phyloP scores from a whole-genome alignment of 2,797 vertebrate species.

The Amphiprion clarkii region DNA sequence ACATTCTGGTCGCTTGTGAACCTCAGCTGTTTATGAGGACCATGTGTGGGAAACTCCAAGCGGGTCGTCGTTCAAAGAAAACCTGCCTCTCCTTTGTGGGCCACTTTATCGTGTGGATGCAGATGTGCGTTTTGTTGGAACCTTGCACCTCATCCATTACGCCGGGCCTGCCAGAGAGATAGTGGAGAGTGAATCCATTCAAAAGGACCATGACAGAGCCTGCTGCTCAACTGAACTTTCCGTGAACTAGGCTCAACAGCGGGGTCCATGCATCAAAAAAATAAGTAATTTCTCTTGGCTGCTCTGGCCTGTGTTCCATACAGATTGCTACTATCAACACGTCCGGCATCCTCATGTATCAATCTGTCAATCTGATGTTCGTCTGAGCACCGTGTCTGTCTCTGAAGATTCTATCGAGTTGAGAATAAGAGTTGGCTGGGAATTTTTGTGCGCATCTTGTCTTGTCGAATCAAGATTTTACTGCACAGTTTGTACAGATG shows the following conservation, averaged over 20 bases:
- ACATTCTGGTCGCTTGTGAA: constrained; percentile 46
- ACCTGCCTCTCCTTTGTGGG: constrained; percentile 83
- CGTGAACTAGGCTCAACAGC: constrained; percentile 85
- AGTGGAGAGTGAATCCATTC: constrained; percentile 85
- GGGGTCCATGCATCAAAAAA: constrained; percentile 80
- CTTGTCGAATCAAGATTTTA: constrained; percentile 66
- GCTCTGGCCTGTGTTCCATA: constrained; percentile 81
- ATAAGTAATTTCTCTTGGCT: constrained; percentile 75
- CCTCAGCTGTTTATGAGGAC: constrained; percentile 76
- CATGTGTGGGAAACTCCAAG: constrained; percentile 79
- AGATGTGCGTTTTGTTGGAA: constrained; percentile 89
- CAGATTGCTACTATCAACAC: constrained; percentile 81
- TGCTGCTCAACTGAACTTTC: constrained; percentile 86
- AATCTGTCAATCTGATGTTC: constrained; percentile 82
- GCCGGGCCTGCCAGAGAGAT: constrained; percentile 83
- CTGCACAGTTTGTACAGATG: constrained; percentile 30
- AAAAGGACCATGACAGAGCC: constrained; percentile 85
- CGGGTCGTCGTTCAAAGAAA: constrained; percentile 78
- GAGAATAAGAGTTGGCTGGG: constrained; percentile 52
- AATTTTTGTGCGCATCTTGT: constrained; percentile 61
- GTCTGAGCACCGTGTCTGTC: constrained; percentile 75
- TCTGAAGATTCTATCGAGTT: constrained; percentile 68
- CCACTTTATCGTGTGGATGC: constrained; percentile 83
- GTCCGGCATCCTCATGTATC: constrained; percentile 77
- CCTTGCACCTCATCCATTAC: constrained; percentile 89